Conservation (phyloP, 1,140 invertebrate genomes). For the Cardiocondyla obscurior region DNA sequence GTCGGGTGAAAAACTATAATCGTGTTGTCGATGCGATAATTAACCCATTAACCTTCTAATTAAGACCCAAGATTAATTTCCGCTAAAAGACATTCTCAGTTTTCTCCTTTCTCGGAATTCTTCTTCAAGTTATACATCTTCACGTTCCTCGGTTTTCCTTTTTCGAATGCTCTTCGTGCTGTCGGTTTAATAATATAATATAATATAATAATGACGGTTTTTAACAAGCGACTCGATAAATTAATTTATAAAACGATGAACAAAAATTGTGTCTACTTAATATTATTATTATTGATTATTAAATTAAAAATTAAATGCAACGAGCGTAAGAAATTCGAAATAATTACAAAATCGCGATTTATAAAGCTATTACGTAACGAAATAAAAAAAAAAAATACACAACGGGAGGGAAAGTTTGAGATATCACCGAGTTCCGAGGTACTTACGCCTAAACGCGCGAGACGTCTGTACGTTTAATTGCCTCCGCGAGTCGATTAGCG, state of each 20-base stretch:
- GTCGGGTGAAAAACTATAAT: constrained; percentile 9
- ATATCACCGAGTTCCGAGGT: not conserved
- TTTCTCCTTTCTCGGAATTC: not conserved
- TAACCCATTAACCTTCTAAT: not conserved
- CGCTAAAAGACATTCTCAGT: not conserved
- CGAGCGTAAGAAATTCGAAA: not conserved
- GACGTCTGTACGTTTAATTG: constrained; percentile 56
- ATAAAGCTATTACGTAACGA: not conserved
- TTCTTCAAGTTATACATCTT: not conserved
- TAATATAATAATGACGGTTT: no score
- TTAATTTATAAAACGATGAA: not conserved
- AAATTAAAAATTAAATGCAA: not conserved
- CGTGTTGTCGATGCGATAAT: not conserved
- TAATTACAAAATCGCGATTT: no score
- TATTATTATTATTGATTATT: not conserved
- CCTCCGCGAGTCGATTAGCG: constrained; percentile 65
- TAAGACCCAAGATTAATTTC: not conserved
- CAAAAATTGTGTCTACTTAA: no score
- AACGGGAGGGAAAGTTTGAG: not conserved
- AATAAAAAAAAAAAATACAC: not conserved
- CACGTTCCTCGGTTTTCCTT: no score
- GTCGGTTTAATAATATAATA: no score
- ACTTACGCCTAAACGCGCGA: not conserved
- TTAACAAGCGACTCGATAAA: not conserved
- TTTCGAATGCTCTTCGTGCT: no score